Evolutionary conservation across 2,113 vertebrate species (phyloP).

Genomic region (Emydura subglobosa): DNA sequence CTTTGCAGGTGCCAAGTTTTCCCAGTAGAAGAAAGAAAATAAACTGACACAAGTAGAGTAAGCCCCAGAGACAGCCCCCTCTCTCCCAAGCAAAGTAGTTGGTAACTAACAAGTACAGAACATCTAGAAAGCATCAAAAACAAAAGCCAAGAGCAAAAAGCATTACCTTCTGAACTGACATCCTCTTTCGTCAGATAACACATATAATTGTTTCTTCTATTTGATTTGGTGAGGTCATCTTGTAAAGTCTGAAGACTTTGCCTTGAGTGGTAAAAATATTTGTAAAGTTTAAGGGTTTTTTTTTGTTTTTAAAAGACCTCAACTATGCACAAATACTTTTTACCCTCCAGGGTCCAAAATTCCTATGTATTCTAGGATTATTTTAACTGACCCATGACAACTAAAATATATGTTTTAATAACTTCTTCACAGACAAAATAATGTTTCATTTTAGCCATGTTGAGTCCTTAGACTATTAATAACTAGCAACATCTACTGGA

Average conservation of each 20-base stretch:
- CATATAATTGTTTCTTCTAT: not conserved
- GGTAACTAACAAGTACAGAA: not conserved
- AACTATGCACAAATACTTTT: fast-evolving
- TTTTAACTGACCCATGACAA: not conserved
- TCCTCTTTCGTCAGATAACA: not conserved
- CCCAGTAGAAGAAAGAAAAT: not conserved
- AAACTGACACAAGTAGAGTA: not conserved
- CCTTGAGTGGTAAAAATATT: not conserved
- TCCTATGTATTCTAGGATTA: not conserved
- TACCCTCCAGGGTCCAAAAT: not conserved
- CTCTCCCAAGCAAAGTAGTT: not conserved
- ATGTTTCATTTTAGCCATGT: not conserved
- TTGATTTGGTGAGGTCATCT: not conserved
- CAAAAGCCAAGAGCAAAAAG: not conserved
- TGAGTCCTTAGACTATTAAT: not conserved
- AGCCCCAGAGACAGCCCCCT: not conserved
- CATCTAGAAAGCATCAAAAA: not conserved
- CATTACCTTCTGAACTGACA: not conserved
- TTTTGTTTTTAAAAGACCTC: not conserved
- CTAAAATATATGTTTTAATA: not conserved
- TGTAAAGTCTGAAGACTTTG: not conserved
- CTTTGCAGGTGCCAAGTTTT: not conserved
- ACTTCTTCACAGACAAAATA: not conserved
- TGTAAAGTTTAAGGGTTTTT: not conserved
- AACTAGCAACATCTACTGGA: not conserved